These are phyloP conservation scores for Scophthalmus maximus DNA, from an alignment of 2,113 vertebrate genomes.

Conservation along the genomic window DNA sequence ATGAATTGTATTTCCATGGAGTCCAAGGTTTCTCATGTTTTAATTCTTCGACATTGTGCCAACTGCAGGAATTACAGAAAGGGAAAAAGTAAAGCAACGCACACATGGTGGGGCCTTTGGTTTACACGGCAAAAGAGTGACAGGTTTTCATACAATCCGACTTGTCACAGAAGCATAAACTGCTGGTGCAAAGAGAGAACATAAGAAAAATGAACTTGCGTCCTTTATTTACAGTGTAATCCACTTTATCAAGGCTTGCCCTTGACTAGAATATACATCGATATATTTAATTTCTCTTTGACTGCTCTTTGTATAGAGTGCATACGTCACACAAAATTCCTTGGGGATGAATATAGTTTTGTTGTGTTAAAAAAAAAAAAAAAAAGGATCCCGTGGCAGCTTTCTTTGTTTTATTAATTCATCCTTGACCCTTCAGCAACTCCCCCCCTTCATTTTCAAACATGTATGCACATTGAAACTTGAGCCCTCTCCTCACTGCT, in stretches of 20 bases:
- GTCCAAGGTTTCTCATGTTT: slow-evolving; percentile 44
- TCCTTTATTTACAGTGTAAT: background rate
- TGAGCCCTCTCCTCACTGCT: background rate
- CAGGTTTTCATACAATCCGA: slow-evolving; percentile 13
- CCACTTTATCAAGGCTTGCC: background rate
- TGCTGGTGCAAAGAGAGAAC: slow-evolving; percentile 4
- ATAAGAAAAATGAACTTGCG: background rate
- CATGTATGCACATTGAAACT: background rate
- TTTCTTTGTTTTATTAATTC: background rate
- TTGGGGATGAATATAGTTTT: background rate
- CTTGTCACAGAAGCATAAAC: background rate
- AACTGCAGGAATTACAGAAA: slow-evolving; percentile 7
- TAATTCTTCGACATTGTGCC: slow-evolving; percentile 25
- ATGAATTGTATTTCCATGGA: slow-evolving; percentile 52
- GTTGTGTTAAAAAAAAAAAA: no score
- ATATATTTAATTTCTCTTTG: background rate
- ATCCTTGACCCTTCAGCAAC: background rate
- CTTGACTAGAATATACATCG: background rate
- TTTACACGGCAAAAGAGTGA: background rate
- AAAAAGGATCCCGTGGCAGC: background rate
- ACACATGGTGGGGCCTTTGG: slow-evolving; percentile 22
- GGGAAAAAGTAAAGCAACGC: slow-evolving; percentile 13
- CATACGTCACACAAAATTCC: background rate
- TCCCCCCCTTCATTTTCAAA: background rate
- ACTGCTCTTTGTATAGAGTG: background rate